These are phyloP conservation scores for Cosmopolites sordidus DNA, from an alignment of 2,888 invertebrate species.

Conservation along the genomic window DNA sequence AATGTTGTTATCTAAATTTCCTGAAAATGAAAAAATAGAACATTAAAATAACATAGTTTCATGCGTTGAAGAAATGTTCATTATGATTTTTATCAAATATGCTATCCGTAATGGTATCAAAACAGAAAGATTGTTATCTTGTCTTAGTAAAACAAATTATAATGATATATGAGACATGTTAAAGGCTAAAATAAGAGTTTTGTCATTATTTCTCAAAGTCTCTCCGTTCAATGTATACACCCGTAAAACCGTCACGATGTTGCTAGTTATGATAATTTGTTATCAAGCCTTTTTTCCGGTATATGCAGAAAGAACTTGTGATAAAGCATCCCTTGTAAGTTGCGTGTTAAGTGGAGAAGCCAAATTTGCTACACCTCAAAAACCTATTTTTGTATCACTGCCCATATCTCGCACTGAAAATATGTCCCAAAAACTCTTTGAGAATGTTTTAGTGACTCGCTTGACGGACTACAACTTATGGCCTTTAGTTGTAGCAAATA, in stretches of 20 bases:
- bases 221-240: too few relatives aligned
- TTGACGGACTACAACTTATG: constrained; percentile 10
- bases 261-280: too few relatives aligned
- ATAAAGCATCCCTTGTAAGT: constrained; percentile 8
- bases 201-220: neutral
- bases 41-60: neutral
- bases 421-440: neutral
- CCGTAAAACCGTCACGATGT: too few relatives aligned
- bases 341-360: constrained; percentile 19
- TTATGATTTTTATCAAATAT: neutral
- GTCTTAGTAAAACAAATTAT: neutral
- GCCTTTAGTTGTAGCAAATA: constrained; percentile 16
- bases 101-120: neutral
- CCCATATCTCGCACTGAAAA: constrained; percentile 12
- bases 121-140: neutral
- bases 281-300: neutral
- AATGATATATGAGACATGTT: neutral
- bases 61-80: neutral
- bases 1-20: too few relatives aligned
- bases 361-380: constrained; percentile 8
- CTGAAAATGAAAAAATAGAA: too few relatives aligned
- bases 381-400: constrained; percentile 20
- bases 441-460: constrained; percentile 6
- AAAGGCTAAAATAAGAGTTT: neutral
- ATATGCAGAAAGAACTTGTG: neutral